Conservation (phyloP, 2,113 vertebrate species). For the Pollimyrus isidori region DNA sequence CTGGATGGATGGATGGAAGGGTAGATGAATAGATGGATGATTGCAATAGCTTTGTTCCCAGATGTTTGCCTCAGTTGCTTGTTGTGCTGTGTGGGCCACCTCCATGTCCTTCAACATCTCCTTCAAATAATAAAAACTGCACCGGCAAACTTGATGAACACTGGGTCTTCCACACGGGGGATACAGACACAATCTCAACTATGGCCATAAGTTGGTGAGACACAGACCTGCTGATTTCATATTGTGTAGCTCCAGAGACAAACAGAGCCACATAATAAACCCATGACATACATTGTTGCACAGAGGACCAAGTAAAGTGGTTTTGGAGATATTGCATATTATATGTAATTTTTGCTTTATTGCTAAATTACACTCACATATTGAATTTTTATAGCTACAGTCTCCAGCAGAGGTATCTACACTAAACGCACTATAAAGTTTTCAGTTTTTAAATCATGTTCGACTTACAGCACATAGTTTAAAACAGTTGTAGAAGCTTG, state of each 20-base stretch:
- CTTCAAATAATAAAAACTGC: conserved; percentile 7
- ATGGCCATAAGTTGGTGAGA: conserved; percentile 41
- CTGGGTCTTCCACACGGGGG: neutral
- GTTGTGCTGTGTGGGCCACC: no score
- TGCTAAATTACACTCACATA: conserved; percentile 40
- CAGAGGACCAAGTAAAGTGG: conserved; percentile 26
- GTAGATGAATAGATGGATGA: neutral
- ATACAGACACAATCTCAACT: conserved; percentile 9
- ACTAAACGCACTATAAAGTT: neutral
- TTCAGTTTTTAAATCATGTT: neutral
- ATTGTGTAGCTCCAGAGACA: conserved; percentile 36
- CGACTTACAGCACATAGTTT: neutral
- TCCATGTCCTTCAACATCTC: neutral
- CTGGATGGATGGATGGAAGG: neutral
- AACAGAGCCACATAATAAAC: conserved; percentile 36
- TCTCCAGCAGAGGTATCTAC: neutral
- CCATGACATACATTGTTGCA: conserved; percentile 35
- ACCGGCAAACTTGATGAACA: neutral
- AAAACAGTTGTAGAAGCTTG: neutral
- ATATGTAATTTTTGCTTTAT: conserved; percentile 45
- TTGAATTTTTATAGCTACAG: conserved; percentile 36
- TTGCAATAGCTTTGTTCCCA: neutral
- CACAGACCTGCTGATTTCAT: conserved; percentile 38
- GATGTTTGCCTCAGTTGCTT: conserved; percentile 7
- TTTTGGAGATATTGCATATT: conserved; percentile 10